Evolutionary conservation across 2,888 invertebrate genomes (phyloP), one percentile per base, ranked within the genome.

Genomic region (Zygothrica quintamaculata): DNA sequence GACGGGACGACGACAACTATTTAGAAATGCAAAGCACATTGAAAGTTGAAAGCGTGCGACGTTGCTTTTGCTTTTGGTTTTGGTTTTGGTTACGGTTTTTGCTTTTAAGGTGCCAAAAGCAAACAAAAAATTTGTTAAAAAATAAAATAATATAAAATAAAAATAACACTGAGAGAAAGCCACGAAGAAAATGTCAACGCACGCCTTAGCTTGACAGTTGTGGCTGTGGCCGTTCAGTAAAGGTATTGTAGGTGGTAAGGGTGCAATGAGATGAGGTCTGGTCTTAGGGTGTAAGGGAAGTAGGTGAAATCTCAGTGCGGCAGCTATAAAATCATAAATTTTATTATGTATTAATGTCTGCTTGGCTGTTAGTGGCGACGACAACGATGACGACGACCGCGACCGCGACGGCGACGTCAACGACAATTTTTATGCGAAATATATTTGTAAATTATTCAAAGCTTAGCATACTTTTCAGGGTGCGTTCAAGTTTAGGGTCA

Each of bases 21-120:
- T 87, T 87, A 86, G 74, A 84, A 82, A 87, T 87, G 87, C 87
- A 87, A 84, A 87, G 84, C 87, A 87, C 87, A 87, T 84, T 87
- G 78, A 80, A 78, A 78, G 71, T 66, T 76, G 65, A 67, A 75
- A 81, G 76, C 81, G 75, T 76, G 72, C 76, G 59, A 39, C 53
- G 81, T 58, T 55, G 76, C 48, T 46, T 61, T 62, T 65, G 34
- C 33, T 55, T 40, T 43, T n/a, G 52, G 56, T 29, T 47, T 31
- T 46, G 53, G 64, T 59, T 75, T 74, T 65, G 65, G 72, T 62
- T 66, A 73, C 69, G 65, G 69, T 62, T 75, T 75, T 76, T 65
- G 72, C 77, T 72, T 68, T 77, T 61, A 68, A 74, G 77, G 74
- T 77, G 77, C 60, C 65, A 80, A 68, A 73, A 62, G 65, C 47